Evolutionary conservation across 2,113 vertebrate species (phyloP).

Genomic region (Larimichthys polyactis): DNA sequence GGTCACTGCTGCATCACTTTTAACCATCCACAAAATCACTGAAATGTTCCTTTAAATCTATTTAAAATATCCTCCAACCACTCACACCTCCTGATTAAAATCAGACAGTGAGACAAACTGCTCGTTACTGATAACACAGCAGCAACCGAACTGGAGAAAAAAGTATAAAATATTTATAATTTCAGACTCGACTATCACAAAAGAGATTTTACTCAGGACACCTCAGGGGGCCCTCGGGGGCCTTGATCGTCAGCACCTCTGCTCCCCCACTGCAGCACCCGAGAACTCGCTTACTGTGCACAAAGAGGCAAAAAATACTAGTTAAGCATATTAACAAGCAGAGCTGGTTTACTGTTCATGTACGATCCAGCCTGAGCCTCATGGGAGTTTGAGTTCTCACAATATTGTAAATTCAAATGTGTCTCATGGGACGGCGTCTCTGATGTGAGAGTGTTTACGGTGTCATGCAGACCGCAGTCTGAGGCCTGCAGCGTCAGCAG

Average conservation of each 20-base stretch:
- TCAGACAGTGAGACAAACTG: not conserved
- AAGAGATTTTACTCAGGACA: slow-evolving; percentile 32
- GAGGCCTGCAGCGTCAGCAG: slow-evolving; percentile 33
- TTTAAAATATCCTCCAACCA: not conserved
- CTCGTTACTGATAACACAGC: slow-evolving; percentile 2
- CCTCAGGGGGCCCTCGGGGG: slow-evolving; percentile 15
- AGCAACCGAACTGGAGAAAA: slow-evolving; percentile 7
- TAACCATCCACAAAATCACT: not conserved
- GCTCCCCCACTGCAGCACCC: slow-evolving; percentile 15
- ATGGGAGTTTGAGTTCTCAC: slow-evolving; percentile 17
- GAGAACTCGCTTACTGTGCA: slow-evolving; percentile 43
- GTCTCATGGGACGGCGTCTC: not conserved
- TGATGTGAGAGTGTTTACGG: not conserved
- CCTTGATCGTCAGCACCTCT: slow-evolving; percentile 40
- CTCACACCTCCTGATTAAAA: not conserved
- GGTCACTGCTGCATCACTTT: too few relatives aligned
- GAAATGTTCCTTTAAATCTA: not conserved
- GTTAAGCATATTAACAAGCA: slow-evolving; percentile 40
- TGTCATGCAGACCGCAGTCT: not conserved
- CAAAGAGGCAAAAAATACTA: slow-evolving; percentile 20
- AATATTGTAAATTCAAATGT: not conserved
- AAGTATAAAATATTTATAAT: slow-evolving; percentile 37
- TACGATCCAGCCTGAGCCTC: slow-evolving; percentile 18
- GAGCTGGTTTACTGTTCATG: slow-evolving; percentile 1
- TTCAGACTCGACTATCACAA: slow-evolving; percentile 33